Percentiles rank a stretch among this genome's conserved stretches.
phyloP scores from a whole-genome alignment of 2,113 vertebrate species.

The Chinchilla lanigera region DNA sequence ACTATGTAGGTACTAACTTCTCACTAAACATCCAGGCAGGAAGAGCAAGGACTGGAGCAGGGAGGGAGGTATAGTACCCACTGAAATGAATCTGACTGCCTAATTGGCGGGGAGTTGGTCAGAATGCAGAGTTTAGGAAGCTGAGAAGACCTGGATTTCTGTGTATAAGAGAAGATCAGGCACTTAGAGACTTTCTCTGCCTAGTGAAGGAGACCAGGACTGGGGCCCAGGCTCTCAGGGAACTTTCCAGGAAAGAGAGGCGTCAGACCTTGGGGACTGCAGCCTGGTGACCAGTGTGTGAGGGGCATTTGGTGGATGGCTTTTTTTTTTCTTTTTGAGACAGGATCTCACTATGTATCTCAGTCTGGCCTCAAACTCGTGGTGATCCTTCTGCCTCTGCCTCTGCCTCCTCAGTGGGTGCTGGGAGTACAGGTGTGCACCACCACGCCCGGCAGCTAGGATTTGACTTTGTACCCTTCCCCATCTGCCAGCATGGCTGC shows the following conservation, averaged over 20 bases:
- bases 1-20: not conserved
- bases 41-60: not conserved
- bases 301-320: not conserved
- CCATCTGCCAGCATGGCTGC: accelerated
- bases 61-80: not conserved
- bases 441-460: not conserved
- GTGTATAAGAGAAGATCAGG: not conserved
- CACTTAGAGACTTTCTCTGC: not conserved
- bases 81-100: not conserved
- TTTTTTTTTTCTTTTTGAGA: not conserved
- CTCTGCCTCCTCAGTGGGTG: not conserved
- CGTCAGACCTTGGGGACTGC: not conserved
- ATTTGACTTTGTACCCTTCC: not conserved
- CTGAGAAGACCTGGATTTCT: not conserved
- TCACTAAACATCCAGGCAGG: not conserved
- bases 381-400: not conserved
- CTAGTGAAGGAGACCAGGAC: not conserved
- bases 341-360: not conserved
- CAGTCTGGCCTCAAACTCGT: not conserved
- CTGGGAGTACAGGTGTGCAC: not conserved
- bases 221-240: not conserved
- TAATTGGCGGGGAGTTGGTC: accelerated
- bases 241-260: not conserved
- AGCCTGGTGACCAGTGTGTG: no score
- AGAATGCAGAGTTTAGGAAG: not conserved